Conservation (phyloP, 1,140 invertebrate genomes). For the Tetramorium simillimum region DNA sequence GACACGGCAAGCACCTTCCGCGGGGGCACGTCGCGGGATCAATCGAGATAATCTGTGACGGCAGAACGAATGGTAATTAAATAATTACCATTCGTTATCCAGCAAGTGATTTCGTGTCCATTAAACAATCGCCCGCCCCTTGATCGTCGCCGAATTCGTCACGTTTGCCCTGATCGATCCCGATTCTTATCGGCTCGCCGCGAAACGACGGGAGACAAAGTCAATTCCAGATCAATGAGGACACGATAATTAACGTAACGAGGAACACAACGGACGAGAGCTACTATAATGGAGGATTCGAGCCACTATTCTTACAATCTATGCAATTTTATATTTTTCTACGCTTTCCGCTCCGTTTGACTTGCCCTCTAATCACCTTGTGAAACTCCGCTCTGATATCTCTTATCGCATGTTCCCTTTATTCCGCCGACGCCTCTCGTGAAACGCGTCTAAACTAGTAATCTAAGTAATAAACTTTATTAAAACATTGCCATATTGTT, state of each 20-base stretch:
- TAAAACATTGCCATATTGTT: not conserved
- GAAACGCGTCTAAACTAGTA: not conserved
- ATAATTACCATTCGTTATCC: not conserved
- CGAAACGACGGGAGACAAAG: not conserved
- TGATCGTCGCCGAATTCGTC: not conserved
- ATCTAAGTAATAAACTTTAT: conserved; percentile 19
- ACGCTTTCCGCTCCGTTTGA: conserved; percentile 33
- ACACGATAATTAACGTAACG: conserved; percentile 1
- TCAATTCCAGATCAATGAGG: not conserved
- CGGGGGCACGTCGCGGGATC: not conserved
- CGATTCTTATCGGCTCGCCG: not conserved
- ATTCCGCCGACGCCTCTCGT: not conserved
- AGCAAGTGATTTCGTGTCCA: not conserved
- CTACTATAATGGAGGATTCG: not conserved
- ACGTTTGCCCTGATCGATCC: not conserved
- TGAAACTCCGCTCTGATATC: not conserved
- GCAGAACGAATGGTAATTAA: not conserved
- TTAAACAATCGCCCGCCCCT: not conserved
- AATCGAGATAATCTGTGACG: not conserved
- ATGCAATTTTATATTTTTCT: conserved; percentile 74
- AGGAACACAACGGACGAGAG: not conserved
- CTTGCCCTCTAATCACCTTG: not conserved
- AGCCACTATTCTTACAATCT: conserved; percentile 41
- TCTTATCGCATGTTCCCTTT: not conserved
- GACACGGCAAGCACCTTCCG: not conserved